These are phyloP conservation scores for Falcunculus frontatus DNA, from an alignment of 2,113 vertebrate genomes.

Conservation along the genomic window DNA sequence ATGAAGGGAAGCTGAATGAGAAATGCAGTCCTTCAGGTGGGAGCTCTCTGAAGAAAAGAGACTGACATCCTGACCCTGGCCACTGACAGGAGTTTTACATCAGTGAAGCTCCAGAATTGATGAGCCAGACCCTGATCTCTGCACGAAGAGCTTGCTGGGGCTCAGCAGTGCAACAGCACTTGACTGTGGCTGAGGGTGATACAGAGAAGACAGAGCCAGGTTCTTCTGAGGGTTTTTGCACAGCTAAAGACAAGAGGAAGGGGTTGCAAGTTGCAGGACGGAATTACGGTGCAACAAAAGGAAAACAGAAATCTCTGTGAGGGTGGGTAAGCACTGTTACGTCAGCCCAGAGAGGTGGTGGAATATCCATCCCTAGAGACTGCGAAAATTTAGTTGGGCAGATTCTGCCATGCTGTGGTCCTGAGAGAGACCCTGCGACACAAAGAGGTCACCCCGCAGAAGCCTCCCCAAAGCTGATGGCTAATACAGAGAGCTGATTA, in stretches of 20 bases:
- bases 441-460: background rate
- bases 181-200: background rate
- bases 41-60: background rate
- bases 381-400: background rate
- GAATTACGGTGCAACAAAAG: background rate
- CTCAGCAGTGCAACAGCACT: background rate
- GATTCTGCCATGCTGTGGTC: background rate
- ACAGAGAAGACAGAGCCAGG: background rate
- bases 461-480: background rate
- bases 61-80: background rate
- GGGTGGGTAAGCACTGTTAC: background rate
- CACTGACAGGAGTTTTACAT: background rate
- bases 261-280: background rate
- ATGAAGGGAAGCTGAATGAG: background rate
- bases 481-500: background rate
- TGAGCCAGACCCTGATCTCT: background rate
- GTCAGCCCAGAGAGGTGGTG: background rate
- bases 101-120: background rate
- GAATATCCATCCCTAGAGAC: background rate
- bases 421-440: background rate
- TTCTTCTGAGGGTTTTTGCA: background rate
- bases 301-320: accelerated
- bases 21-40: background rate
- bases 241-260: background rate
- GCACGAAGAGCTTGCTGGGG: background rate